Evolutionary conservation across 2,113 vertebrate genomes (phyloP).

Genomic region (Chroicocephalus ridibundus): DNA sequence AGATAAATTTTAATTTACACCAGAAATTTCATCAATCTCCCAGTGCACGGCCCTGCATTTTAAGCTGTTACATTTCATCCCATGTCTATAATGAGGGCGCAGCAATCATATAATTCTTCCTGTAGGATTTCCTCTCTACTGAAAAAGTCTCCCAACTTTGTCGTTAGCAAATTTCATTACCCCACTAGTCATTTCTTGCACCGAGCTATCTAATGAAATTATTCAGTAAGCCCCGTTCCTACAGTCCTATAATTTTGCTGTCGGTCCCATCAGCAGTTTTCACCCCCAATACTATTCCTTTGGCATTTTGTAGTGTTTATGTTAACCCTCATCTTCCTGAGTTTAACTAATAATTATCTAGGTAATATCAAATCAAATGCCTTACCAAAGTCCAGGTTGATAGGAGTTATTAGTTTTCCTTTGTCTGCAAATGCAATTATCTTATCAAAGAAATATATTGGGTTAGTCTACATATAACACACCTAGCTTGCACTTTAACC

Average conservation of each 20-base stretch:
- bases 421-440: not conserved
- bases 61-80: not conserved
- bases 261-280: not conserved
- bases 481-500: not conserved
- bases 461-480: not conserved
- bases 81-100: not conserved
- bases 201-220: not conserved
- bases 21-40: not conserved
- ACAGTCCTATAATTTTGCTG: not conserved
- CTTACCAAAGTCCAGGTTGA: conserved; percentile 41
- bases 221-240: not conserved
- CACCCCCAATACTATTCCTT: not conserved
- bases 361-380: not conserved
- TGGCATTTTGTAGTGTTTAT: not conserved
- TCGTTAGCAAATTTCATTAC: not conserved
- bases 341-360: conserved; percentile 1
- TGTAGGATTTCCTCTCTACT: not conserved
- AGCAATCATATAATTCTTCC: not conserved
- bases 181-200: not conserved
- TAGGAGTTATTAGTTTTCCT: conserved; percentile 19
- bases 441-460: not conserved
- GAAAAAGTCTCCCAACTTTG: not conserved
- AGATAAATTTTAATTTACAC: not conserved
- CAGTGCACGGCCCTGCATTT: not conserved
- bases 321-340: not conserved